Base-by-base conservation (phyloP, 2,797 vertebrate species). In the Mormyrops boulengeri region DNA sequence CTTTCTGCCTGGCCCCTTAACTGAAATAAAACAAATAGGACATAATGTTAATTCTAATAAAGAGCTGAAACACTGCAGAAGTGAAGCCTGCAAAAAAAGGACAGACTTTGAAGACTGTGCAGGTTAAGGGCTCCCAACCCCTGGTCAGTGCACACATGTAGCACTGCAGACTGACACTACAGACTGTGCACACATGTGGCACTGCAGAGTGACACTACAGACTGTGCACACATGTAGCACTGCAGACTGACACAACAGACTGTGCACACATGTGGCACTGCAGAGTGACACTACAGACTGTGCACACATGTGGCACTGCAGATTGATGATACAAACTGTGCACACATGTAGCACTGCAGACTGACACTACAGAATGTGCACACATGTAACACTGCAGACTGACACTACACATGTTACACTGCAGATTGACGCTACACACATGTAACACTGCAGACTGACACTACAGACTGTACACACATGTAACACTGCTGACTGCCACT, bases 11-110 rank as follows among this genome's bases (percentile, higher is more conserved):
- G 98, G 98, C 96, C 98, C 97, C 97, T 98, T 99, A 95, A 99
- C 98, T 98, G 98, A 97, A 99, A 99, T 96, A 97, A 98, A 97
- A 97, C 97, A 98, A 97, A 98, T 98, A 97, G 97, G 97, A 98
- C 97, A 98, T 95, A 62, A 96, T 95, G 94, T 95, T 96, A 96
- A 95, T 95, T 69, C 8, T 12, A 50, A 86, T 4, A 14, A 69
- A 73, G 26, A 12, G 26, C 5, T 50, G 52, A 89, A 57, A 88
- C 0, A n/a, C 26, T 85, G 55, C 80, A 66, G 55, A 14, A 26
- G n/a, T 80, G 17, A 80, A 80, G 17, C 73, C 73, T 80, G 73
- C 86, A 87, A 60, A 38, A 90, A 90, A 90, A 17, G 5, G 90
- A 91, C 90, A 66, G 38, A 60, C 8, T 57, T 57, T n/a, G 55